Evolutionary conservation across 2,797 vertebrate genomes (phyloP).

Genomic region (Dendrocincla fuliginosa): DNA sequence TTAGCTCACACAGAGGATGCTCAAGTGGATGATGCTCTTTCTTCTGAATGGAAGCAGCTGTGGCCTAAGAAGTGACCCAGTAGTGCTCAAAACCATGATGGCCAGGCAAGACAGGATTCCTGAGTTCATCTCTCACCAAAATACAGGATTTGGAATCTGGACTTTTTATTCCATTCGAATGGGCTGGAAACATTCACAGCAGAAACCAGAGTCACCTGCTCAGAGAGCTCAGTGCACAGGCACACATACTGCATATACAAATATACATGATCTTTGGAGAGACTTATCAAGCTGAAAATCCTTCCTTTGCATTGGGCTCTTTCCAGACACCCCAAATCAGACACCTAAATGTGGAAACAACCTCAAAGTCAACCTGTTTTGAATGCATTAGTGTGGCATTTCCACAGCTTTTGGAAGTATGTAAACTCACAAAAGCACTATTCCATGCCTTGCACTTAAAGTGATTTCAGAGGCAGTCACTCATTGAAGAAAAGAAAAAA

Average conservation of each 20-base stretch:
- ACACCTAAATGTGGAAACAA: neutral
- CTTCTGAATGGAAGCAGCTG: neutral
- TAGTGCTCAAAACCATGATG: neutral
- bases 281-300: neutral
- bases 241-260: neutral
- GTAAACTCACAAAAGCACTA: neutral
- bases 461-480: neutral
- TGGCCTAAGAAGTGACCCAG: neutral
- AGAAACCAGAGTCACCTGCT: neutral
- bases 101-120: accelerated
- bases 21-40: neutral
- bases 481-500: neutral
- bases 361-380: neutral
- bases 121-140: neutral
- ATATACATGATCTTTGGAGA: neutral
- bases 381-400: neutral
- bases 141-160: neutral
- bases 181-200: neutral
- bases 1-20: neutral
- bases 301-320: neutral
- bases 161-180: neutral
- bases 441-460: neutral
- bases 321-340: neutral
- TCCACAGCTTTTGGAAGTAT: neutral
- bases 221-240: neutral